phyloP scores from a whole-genome alignment of 2,797 vertebrate species.

The Limosa lapponica region DNA sequence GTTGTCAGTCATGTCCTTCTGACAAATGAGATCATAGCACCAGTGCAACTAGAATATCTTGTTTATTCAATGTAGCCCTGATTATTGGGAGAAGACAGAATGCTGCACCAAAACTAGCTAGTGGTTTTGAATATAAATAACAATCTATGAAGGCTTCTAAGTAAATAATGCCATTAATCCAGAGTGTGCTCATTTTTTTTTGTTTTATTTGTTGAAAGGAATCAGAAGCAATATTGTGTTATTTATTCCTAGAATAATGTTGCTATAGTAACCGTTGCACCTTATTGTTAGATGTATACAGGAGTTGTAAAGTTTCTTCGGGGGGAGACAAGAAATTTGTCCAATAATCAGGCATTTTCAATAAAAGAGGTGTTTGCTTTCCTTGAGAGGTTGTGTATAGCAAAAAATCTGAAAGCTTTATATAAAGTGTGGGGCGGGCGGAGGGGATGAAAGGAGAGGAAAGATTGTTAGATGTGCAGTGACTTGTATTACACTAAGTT shows the following conservation, averaged over 20 bases:
- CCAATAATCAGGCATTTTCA: not conserved
- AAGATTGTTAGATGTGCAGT: not conserved
- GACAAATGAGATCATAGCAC: not conserved
- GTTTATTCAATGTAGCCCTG: not conserved
- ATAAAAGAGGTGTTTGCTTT: not conserved
- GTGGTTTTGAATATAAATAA: conserved; percentile 47
- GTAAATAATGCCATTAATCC: conserved; percentile 72
- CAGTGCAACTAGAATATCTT: not conserved
- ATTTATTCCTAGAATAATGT: conserved; percentile 73
- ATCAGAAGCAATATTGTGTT: conserved; percentile 56
- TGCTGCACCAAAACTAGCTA: not conserved
- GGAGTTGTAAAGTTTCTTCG: conserved; percentile 51
- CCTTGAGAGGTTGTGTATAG: not conserved
- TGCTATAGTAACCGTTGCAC: conserved; percentile 77
- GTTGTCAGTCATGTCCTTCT: not conserved
- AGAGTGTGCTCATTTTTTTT: not conserved
- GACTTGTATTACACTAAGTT: conserved; percentile 3
- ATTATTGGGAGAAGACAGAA: not conserved
- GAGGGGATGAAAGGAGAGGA: not conserved
- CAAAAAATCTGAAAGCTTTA: not conserved
- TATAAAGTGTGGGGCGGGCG: not conserved
- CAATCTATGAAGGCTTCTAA: conserved; percentile 38
- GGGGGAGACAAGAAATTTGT: conserved; percentile 31
- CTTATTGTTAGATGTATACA: not conserved
- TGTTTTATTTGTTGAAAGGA: conserved; percentile 58